Percentiles rank a stretch among this genome's conserved stretches.
These are phyloP conservation scores for Potamarius usumacintae DNA, from an alignment of 2,113 vertebrate species.

Conservation along the genomic window DNA sequence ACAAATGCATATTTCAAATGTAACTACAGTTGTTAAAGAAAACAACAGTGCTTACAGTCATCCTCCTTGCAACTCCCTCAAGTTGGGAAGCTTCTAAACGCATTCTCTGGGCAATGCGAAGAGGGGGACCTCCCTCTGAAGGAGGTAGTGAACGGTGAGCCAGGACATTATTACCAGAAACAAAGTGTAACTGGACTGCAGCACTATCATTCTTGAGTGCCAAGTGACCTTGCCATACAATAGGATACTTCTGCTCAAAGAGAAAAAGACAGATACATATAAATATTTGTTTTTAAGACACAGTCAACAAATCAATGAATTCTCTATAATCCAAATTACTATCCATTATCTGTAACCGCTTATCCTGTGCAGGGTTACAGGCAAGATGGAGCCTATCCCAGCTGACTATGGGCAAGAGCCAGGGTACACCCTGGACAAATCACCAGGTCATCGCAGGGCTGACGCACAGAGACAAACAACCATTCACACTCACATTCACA, in stretches of 20 bases:
- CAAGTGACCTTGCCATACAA: slow-evolving; percentile 96
- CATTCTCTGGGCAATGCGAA: slow-evolving; percentile 97
- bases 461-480: too few species aligned
- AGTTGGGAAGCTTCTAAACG: slow-evolving; percentile 91
- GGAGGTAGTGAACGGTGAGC: slow-evolving; percentile 92
- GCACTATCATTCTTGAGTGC: slow-evolving; percentile 96
- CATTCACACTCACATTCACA: too few species aligned
- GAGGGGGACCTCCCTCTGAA: slow-evolving; percentile 86
- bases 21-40: background rate
- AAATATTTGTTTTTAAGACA: background rate
- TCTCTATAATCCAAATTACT: background rate
- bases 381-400: too few species aligned
- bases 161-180: slow-evolving; percentile 92
- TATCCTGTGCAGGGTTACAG: too few species aligned
- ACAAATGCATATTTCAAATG: background rate
- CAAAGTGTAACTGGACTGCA: slow-evolving; percentile 95
- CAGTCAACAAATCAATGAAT: background rate
- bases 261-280: slow-evolving; percentile 1
- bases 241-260: slow-evolving; percentile 88
- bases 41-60: slow-evolving; percentile 80
- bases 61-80: slow-evolving; percentile 91
- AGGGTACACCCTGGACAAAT: too few species aligned
- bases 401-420: too few species aligned
- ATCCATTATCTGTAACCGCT: too few species aligned
- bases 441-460: too few species aligned